Conservation (phyloP, 2,797 vertebrate genomes). For the Arremon aurantiirostris region DNA sequence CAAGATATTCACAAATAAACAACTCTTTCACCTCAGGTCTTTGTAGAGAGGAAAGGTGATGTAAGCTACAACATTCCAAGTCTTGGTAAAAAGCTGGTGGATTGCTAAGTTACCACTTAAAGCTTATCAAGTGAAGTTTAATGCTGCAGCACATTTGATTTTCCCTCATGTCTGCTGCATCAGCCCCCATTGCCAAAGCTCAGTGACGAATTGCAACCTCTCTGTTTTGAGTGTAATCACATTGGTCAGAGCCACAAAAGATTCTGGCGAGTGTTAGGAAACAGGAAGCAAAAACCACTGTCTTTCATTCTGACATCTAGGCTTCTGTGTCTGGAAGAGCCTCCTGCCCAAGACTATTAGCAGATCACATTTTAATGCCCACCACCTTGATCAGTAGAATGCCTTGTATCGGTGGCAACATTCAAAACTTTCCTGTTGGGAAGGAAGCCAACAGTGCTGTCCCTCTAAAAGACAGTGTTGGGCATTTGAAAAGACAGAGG, state of each 20-base stretch:
- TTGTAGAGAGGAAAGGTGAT: not conserved
- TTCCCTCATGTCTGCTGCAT: not conserved
- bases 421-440: not conserved
- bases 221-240: not conserved
- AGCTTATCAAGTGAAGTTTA: slow-evolving; percentile 10
- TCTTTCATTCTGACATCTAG: not conserved
- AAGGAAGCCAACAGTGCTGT: not conserved
- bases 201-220: not conserved
- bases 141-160: not conserved
- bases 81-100: not conserved
- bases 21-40: not conserved
- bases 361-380: not conserved
- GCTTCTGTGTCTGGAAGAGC: not conserved
- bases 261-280: not conserved
- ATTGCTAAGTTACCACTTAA: not conserved
- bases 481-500: not conserved
- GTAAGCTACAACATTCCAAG: not conserved
- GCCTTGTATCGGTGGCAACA: not conserved
- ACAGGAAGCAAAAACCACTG: not conserved
- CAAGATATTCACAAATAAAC: not conserved
- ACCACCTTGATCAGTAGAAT: not conserved
- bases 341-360: not conserved
- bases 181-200: not conserved
- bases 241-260: not conserved
- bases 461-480: not conserved